Conservation (phyloP, 1,140 invertebrate species). For the Drosophila serrata region DNA sequence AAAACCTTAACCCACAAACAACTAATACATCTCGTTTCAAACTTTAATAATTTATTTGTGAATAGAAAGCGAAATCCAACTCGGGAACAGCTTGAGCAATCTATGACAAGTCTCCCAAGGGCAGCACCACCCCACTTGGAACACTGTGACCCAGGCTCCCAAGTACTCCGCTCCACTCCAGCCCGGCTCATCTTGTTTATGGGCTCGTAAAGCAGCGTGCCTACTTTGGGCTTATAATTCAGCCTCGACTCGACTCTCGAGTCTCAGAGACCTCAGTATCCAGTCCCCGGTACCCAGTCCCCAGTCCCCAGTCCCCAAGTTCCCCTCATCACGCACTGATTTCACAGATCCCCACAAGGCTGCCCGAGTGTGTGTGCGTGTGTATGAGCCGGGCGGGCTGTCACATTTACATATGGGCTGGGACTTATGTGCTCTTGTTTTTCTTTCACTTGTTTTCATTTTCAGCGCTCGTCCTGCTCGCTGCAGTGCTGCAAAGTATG, state of each 20-base stretch:
- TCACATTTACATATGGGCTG: constrained; percentile 75
- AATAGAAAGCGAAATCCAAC: constrained; percentile 14
- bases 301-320: constrained; percentile 38
- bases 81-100: constrained; percentile 33
- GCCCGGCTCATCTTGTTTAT: constrained; percentile 67
- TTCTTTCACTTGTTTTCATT: constrained; percentile 19
- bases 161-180: constrained; percentile 18
- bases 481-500: constrained; percentile 12
- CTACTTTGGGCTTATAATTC: constrained; percentile 65
- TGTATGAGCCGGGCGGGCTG: constrained; percentile 53
- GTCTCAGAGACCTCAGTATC: constrained; percentile 20
- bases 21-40: neutral
- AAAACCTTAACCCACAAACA: neutral
- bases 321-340: constrained; percentile 74
- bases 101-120: constrained; percentile 50
- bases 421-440: constrained; percentile 54
- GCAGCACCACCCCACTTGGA: constrained; percentile 5
- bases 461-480: neutral
- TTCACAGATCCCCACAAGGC: constrained; percentile 54
- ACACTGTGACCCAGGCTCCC: constrained; percentile 8
- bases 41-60: neutral
- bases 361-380: neutral
- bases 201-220: constrained; percentile 72
- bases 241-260: constrained; percentile 28
- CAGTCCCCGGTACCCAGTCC: no score